Conservation (phyloP, 2,888 invertebrate species). For the Linyphia triangularis region DNA sequence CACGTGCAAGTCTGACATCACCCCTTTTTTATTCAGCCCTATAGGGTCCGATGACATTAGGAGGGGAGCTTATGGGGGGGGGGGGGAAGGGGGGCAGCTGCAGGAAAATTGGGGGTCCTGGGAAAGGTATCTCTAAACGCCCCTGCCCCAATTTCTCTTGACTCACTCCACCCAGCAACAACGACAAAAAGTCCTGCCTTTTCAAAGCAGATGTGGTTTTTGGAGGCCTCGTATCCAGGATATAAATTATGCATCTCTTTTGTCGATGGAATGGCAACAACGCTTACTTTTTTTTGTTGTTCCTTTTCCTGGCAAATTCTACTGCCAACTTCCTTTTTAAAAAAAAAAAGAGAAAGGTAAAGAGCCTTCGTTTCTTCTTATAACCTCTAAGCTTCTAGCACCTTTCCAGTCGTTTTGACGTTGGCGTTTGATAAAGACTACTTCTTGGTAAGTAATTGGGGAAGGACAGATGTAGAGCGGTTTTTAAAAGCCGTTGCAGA, state of each 20-base stretch:
- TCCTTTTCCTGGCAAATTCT: not conserved
- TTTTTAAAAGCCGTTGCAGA: too few relatives aligned
- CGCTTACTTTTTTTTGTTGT: not conserved
- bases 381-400: too few relatives aligned
- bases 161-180: conserved; percentile 15
- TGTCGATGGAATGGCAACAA: conserved; percentile 15
- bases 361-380: too few relatives aligned
- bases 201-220: conserved; percentile 28
- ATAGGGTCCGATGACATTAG: conserved; percentile 7
- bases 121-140: conserved; percentile 29
- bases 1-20: conserved; percentile 1
- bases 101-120: conserved; percentile 30
- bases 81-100: conserved; percentile 28
- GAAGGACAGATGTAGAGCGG: not conserved
- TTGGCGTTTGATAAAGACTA: not conserved
- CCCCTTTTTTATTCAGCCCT: not conserved
- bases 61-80: conserved; percentile 17
- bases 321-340: too few relatives aligned
- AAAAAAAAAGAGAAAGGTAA: too few relatives aligned
- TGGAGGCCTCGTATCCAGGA: conserved; percentile 20
- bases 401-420: not conserved
- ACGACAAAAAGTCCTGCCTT: not conserved
- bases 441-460: too few relatives aligned
- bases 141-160: conserved; percentile 56
- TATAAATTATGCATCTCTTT: conserved; percentile 51